phyloP scores from a whole-genome alignment of 2,888 invertebrate species.

The Vesta saturnalis region DNA sequence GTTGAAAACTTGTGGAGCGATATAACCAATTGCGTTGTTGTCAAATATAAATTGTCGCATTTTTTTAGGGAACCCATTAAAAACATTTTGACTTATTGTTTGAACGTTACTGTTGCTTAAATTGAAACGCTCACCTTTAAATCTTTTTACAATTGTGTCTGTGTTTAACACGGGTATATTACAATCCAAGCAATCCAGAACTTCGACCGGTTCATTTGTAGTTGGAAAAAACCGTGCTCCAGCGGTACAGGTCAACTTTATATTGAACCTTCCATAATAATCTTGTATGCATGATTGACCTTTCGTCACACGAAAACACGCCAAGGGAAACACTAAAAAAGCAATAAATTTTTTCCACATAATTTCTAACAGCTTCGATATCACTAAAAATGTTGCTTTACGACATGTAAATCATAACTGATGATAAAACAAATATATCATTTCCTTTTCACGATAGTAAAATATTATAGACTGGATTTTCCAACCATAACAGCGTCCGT shows the following conservation, averaged over 20 bases:
- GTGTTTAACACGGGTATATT: constrained; percentile 20
- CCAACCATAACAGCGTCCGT: too few species aligned
- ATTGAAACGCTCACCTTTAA: constrained; percentile 23
- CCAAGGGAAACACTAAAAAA: neutral
- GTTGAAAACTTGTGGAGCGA: constrained; percentile 22
- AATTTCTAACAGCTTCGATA: too few species aligned
- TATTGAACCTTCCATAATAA: neutral
- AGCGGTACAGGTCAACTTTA: neutral
- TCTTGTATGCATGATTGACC: neutral
- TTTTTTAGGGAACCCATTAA: constrained; percentile 17
- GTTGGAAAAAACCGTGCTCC: constrained; percentile 1
- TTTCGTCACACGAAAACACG: neutral
- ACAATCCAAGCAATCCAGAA: constrained; percentile 22
- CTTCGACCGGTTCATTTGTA: neutral
- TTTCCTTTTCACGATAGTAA: too few species aligned
- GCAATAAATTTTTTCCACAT: too few species aligned
- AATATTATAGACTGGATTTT: too few species aligned
- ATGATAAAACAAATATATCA: too few species aligned
- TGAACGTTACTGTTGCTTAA: constrained; percentile 26
- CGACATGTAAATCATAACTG: too few species aligned
- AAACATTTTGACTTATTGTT: constrained; percentile 14
- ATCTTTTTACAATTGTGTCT: constrained; percentile 10
- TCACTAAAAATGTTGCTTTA: too few species aligned
- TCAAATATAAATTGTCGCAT: constrained; percentile 21
- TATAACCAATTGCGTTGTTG: constrained; percentile 21